Evolutionary conservation across 30 jellyfish, hydroid and myxozoan genomes (phyloP).

Genomic region (Morbakka virulenta): DNA sequence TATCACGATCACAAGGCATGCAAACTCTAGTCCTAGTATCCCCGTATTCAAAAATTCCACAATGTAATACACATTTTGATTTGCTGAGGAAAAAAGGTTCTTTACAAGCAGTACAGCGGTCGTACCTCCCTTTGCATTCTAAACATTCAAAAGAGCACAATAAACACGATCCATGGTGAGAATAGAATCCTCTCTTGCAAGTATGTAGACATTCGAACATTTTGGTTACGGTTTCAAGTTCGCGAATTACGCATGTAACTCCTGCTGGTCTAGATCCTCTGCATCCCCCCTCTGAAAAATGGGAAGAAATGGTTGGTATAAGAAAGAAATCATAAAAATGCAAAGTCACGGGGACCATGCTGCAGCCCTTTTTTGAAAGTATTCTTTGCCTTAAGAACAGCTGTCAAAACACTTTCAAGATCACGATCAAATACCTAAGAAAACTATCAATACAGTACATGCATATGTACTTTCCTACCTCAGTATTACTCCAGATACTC

Average conservation of each 20-base stretch:
- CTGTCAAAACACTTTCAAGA: too few relatives aligned
- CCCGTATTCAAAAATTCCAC: background rate
- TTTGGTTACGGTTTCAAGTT: background rate
- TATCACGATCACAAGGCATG: background rate
- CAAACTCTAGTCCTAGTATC: background rate
- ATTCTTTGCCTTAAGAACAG: too few relatives aligned
- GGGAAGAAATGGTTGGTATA: too few relatives aligned
- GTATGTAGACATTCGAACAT: background rate
- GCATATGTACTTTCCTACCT: too few relatives aligned
- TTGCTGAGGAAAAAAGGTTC: background rate
- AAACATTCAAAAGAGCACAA: background rate
- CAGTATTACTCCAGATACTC: too few relatives aligned
- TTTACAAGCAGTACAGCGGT: background rate
- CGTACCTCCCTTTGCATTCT: background rate
- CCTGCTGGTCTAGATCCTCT: background rate
- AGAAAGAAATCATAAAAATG: too few relatives aligned
- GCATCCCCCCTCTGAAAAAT: too few relatives aligned
- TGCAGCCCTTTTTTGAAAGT: too few relatives aligned
- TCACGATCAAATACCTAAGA: too few relatives aligned
- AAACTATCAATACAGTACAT: too few relatives aligned
- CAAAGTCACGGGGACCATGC: too few relatives aligned
- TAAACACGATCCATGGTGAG: background rate
- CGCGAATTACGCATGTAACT: background rate
- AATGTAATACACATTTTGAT: background rate
- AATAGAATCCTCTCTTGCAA: background rate